Base-by-base conservation (phyloP, 30 jellyfish, hydroid and myxozoan genomes). In the Chironex yamaguchii region DNA sequence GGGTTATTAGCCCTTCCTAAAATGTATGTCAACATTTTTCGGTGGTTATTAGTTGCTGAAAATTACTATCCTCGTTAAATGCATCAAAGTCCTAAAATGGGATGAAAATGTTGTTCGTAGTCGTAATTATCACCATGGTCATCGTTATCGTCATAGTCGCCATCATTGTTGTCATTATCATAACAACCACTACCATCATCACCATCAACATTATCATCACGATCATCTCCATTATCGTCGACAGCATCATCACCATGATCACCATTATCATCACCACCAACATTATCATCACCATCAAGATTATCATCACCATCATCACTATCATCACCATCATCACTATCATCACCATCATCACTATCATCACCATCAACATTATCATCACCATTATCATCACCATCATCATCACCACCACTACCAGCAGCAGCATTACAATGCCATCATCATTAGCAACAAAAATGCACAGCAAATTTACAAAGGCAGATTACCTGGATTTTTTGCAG, bases 111-210 rank as follows among this genome's bases (percentile, higher is more conserved):
- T n/a, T n/a, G n/a, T n/a, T 30, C 24, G 1, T 30, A 13, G 23
- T 32, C 27, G 36, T 36, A 13, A 30, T 70, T 49, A 36, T 36
- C 27, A 32, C 25, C 84, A 36, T 12, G 13, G 36, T 70, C 71
- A 30, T 70, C 84, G 23, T 70, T 71, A 30, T 70, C 71, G 33
- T 70, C 84, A 36, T 30, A 13, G 33, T 36, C 72, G 25, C 25
- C 69, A 30, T 70, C 84, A 70, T 36, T 49, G 36, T 70, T 35
- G 26, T 70, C 72, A 70, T 32, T 33, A 70, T 36, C 27, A 32
- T 30, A 33, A 30, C 33, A 35, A 70, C 36, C n/a, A 70, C 11
- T 49, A 30, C 36, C 71, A 30, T 30, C 21, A 36, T 30, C 71
- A 70, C 25, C 69, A 70, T 70, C 79, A 30, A 21, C 27, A 30